Evolutionary conservation across 2,888 invertebrate species (phyloP).

Genomic region (Athalia circularis): DNA sequence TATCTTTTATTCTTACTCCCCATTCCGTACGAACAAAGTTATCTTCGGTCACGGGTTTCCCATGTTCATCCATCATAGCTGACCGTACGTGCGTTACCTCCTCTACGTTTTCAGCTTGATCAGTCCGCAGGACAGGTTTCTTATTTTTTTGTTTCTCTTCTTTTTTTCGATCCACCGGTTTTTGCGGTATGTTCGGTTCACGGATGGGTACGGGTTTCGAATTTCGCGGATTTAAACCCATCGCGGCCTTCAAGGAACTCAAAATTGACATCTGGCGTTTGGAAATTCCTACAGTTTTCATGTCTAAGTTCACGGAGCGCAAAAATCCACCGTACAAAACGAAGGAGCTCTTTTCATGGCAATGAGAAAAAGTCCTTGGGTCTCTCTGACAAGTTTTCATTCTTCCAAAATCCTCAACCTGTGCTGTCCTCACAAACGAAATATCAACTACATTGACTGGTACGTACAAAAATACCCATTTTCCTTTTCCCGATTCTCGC

Average conservation of each 20-base stretch:
- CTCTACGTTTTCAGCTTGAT: conserved; percentile 13
- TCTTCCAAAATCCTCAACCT: neutral
- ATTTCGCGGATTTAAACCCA: conserved; percentile 47
- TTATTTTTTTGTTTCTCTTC: conserved; percentile 56
- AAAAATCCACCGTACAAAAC: neutral
- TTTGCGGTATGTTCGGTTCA: conserved; percentile 61
- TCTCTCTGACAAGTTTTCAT: neutral
- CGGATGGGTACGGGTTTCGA: conserved; percentile 59
- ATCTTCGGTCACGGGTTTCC: conserved; percentile 40
- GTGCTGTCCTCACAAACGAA: conserved; percentile 31
- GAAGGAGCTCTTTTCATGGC: neutral
- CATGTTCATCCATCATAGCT: conserved; percentile 32
- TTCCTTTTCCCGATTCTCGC: neutral
- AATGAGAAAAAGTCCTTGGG: neutral
- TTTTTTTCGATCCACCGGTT: conserved; percentile 57
- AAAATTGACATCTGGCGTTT: conserved; percentile 24
- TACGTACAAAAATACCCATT: neutral
- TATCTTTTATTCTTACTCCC: conserved; percentile 59
- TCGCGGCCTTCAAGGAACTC: conserved; percentile 22
- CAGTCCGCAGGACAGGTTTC: conserved; percentile 60
- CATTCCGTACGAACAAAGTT: conserved; percentile 54
- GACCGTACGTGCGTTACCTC: conserved; percentile 35
- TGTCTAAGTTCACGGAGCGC: neutral
- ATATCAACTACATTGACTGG: conserved; percentile 17
- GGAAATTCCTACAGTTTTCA: neutral